Conservation (phyloP, 2,888 invertebrate species). For the Seira ritae region DNA sequence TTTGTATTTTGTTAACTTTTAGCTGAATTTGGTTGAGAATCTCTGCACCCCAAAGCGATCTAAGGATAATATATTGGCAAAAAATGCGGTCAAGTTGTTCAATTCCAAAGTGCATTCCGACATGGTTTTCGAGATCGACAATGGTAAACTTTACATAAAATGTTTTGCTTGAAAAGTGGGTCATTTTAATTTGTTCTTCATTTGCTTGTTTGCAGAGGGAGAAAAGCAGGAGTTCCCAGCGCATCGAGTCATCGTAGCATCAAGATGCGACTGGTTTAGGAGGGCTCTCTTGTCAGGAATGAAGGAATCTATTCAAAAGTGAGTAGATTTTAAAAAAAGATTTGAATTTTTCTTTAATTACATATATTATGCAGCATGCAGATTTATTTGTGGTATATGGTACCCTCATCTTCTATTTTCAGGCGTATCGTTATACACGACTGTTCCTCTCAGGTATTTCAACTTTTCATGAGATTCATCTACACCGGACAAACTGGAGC, state of each 20-base stretch:
- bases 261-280: slow-evolving; percentile 84
- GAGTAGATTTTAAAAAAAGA: slow-evolving; percentile 61
- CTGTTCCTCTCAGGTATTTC: slow-evolving; percentile 81
- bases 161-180: too few species aligned
- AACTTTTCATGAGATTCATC: slow-evolving; percentile 81
- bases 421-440: slow-evolving; percentile 83
- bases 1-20: too few species aligned
- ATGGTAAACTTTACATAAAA: slow-evolving; percentile 69
- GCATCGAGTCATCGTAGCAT: slow-evolving; percentile 82
- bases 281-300: slow-evolving; percentile 83
- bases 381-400: not conserved
- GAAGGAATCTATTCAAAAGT: slow-evolving; percentile 84
- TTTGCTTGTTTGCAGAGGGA: slow-evolving; percentile 59
- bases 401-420: slow-evolving; percentile 64
- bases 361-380: not conserved
- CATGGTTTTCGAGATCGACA: slow-evolving; percentile 80
- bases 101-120: slow-evolving; percentile 79
- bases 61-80: slow-evolving; percentile 79
- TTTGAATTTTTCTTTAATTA: slow-evolving; percentile 15
- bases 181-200: not conserved
- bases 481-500: slow-evolving; percentile 81
- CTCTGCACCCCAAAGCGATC: slow-evolving; percentile 81
- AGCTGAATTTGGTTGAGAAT: slow-evolving; percentile 80
- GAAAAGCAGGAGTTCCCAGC: slow-evolving; percentile 75
- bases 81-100: slow-evolving; percentile 79